phyloP scores from a whole-genome alignment of 2,113 vertebrate species.

The Ovis canadensis region DNA sequence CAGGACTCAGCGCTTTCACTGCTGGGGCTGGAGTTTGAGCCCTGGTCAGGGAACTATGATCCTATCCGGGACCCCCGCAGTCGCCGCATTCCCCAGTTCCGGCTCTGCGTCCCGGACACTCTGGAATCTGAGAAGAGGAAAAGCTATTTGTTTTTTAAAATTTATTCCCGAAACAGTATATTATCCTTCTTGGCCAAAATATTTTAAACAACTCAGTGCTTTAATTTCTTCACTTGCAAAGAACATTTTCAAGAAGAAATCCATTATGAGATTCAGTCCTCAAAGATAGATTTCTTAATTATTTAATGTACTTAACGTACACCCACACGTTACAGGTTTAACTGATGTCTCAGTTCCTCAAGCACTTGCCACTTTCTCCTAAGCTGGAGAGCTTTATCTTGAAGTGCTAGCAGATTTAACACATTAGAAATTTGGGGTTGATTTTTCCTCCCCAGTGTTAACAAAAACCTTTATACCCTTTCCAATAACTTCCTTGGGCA shows the following conservation, averaged over 20 bases:
- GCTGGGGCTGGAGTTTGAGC: too few relatives aligned
- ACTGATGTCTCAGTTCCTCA: neutral
- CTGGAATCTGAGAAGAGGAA: too few relatives aligned
- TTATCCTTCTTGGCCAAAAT: neutral
- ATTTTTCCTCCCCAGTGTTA: neutral
- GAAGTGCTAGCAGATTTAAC: neutral
- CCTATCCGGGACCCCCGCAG: too few relatives aligned
- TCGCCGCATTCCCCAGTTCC: too few relatives aligned
- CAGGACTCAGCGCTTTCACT: too few relatives aligned
- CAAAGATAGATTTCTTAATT: neutral
- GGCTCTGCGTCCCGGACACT: too few relatives aligned
- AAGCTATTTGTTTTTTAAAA: neutral
- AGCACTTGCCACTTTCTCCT: neutral
- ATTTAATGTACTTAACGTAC: neutral
- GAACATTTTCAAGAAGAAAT: neutral
- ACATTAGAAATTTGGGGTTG: neutral
- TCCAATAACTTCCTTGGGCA: neutral
- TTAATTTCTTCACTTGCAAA: conserved; percentile 20
- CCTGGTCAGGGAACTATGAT: too few relatives aligned
- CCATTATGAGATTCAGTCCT: neutral
- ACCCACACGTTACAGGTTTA: neutral
- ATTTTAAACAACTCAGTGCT: neutral
- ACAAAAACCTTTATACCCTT: neutral
- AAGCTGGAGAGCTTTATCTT: neutral
- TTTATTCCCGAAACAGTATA: neutral